Conservation (phyloP, 1,140 invertebrate species). For the Drosophila lacteicornis region DNA sequence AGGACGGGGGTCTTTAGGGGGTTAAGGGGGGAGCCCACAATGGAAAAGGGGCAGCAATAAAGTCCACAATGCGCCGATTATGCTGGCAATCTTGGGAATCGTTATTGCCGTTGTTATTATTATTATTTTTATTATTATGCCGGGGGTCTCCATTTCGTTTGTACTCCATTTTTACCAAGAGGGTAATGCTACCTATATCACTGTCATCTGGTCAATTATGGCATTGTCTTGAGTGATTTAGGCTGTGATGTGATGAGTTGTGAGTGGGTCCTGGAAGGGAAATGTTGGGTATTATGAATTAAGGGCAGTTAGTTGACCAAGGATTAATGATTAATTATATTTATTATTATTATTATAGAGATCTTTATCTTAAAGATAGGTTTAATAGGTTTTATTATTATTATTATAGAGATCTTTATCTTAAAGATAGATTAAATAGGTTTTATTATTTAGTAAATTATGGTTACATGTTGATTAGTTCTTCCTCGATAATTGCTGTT, state of each 20-base stretch:
- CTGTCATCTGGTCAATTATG: conserved; percentile 39
- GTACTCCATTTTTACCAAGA: conserved; percentile 7
- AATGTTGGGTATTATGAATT: no score
- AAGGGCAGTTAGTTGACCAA: no score
- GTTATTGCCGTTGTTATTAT: conserved; percentile 45
- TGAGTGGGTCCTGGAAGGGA: no score
- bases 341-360: no score
- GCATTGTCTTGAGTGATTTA: conserved; percentile 19
- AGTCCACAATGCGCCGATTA: conserved; percentile 79
- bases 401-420: no score
- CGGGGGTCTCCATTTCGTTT: conserved; percentile 21
- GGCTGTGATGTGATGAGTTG: conserved; percentile 12
- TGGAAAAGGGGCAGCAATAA: conserved; percentile 58
- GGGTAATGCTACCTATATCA: conserved; percentile 31
- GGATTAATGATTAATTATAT: no score
- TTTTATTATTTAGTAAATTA: no score
- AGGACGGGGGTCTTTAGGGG: not conserved
- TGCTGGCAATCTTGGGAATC: conserved; percentile 76
- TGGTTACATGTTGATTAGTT: no score
- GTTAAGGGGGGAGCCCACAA: conserved; percentile 28
- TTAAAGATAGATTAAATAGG: no score
- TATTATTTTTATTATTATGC: conserved; percentile 51
- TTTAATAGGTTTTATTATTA: no score
- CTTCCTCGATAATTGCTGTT: no score
- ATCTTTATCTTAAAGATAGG: no score